A percentile compares a stretch with the other conserved stretches of the same genome.
Conservation (phyloP, 2,113 vertebrate species). For the Paramormyrops kingsleyae region DNA sequence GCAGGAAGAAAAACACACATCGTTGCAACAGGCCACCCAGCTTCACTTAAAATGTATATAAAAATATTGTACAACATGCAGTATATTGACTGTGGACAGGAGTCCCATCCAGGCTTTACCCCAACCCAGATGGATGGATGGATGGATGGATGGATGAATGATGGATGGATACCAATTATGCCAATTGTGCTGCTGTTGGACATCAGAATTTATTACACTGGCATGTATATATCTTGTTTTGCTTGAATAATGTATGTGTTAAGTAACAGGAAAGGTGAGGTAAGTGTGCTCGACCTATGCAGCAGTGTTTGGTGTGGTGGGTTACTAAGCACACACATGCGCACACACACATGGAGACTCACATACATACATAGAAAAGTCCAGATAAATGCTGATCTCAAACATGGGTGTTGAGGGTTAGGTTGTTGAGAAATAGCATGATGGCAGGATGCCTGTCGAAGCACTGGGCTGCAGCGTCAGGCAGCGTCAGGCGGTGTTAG, state of each 20-base stretch:
- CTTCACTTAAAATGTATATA: not conserved
- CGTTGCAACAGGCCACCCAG: not conserved
- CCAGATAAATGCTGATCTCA: not conserved
- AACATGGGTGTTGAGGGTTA: not conserved
- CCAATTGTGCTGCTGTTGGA: not conserved
- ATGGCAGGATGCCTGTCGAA: not conserved
- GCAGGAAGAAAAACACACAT: not conserved
- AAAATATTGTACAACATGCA: not conserved
- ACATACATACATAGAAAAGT: not conserved
- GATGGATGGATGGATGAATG: not conserved
- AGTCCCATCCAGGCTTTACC: not conserved
- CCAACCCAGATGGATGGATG: not conserved
- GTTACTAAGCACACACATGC: not conserved
- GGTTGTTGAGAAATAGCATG: not conserved
- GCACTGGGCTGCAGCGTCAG: not conserved
- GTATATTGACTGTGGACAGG: not conserved
- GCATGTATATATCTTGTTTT: not conserved
- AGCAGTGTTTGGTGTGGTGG: not conserved
- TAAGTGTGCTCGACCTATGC: not conserved
- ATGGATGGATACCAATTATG: not conserved
- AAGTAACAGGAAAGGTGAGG: not conserved
- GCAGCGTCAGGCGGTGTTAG: accelerated
- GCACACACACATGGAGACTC: not conserved
- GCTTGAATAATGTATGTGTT: not conserved
- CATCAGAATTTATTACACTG: not conserved